phyloP scores from a whole-genome alignment of 2,113 vertebrate species.

The Arenaria interpres region DNA sequence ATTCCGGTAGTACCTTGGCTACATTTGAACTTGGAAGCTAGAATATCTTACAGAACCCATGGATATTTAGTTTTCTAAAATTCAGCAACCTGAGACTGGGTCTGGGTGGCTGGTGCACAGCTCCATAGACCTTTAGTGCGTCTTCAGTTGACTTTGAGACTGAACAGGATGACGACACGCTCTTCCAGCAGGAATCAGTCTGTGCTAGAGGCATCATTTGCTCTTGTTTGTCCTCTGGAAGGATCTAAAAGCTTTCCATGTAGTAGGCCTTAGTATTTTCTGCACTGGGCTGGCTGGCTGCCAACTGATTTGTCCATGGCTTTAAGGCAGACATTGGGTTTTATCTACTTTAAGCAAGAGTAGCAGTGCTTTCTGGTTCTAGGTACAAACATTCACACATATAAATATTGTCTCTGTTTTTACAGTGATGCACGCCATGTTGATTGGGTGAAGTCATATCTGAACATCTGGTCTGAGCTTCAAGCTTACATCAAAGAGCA shows the following conservation, averaged over 20 bases:
- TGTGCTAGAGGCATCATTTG: background rate
- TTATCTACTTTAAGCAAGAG: background rate
- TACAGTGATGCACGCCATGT: conserved; percentile 89
- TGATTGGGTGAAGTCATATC: conserved; percentile 94
- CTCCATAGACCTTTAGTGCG: background rate
- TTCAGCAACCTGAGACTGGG: background rate
- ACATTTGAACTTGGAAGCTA: background rate
- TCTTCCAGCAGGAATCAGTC: background rate
- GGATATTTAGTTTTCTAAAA: background rate
- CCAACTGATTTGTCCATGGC: background rate
- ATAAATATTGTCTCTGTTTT: background rate
- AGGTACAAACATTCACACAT: background rate
- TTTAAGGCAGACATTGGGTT: background rate
- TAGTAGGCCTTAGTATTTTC: background rate
- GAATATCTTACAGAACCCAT: background rate
- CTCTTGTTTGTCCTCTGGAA: background rate
- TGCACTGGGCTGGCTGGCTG: background rate
- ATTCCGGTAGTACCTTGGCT: background rate
- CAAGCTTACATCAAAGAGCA: conserved; percentile 94
- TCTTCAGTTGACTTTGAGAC: background rate
- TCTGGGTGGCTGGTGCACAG: background rate
- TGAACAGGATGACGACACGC: background rate
- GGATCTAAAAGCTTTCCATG: background rate
- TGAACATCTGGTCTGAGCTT: conserved; percentile 93
- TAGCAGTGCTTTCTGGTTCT: background rate